A percentile compares a stretch with the other conserved stretches of the same genome.
phyloP scores from a whole-genome alignment of 1,140 invertebrate genomes.

The Colletes latitarsis region DNA sequence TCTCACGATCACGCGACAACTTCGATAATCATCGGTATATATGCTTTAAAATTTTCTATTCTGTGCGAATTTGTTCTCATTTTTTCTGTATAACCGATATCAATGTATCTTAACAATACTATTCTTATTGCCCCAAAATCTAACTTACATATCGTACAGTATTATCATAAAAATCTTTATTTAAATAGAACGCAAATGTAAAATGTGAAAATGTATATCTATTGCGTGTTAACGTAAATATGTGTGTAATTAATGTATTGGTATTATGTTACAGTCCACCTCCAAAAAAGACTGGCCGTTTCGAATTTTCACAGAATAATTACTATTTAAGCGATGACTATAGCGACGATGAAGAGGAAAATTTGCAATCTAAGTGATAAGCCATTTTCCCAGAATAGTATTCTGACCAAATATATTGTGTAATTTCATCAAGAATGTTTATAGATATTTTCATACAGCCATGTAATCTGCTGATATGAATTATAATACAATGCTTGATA shows the following conservation, averaged over 20 bases:
- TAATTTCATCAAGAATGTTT: slow-evolving; percentile 53
- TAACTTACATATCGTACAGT: neutral
- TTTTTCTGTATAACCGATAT: no score
- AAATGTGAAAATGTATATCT: slow-evolving; percentile 11
- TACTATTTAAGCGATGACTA: slow-evolving; percentile 79
- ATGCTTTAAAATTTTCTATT: no score
- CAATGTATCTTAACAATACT: no score
- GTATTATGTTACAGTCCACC: slow-evolving; percentile 78
- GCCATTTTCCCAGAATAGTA: slow-evolving; percentile 35
- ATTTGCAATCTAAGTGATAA: slow-evolving; percentile 75
- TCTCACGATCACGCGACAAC: no score
- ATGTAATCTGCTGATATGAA: slow-evolving; percentile 49
- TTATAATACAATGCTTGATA: slow-evolving; percentile 54
- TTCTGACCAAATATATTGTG: slow-evolving; percentile 64
- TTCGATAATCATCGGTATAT: no score
- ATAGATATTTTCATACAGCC: slow-evolving; percentile 58
- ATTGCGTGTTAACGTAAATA: slow-evolving; percentile 15
- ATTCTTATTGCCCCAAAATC: no score
- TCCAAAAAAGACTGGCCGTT: slow-evolving; percentile 81
- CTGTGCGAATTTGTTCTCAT: no score
- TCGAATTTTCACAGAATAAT: slow-evolving; percentile 74
- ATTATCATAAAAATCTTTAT: neutral
- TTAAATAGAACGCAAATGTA: neutral
- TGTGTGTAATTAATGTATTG: slow-evolving; percentile 13
- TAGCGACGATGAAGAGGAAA: slow-evolving; percentile 80